Evolutionary conservation across 92 coral and sea anemone genomes (phyloP), one percentile per base, ranked within the genome.

Genomic region (Scolanthus callimorphus): DNA sequence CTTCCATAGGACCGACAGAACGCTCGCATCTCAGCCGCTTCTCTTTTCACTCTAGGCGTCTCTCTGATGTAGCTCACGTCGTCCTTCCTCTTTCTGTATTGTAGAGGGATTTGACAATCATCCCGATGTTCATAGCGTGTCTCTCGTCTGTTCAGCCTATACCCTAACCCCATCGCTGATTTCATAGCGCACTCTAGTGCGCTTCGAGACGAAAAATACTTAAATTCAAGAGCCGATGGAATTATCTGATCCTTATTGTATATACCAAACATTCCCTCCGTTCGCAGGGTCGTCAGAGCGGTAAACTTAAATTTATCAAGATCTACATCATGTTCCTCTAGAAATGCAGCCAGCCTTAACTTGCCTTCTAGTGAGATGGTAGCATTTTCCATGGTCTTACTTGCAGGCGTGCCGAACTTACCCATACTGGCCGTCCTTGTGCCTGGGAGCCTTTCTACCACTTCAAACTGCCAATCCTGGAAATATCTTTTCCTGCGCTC

Each of bases 131-230:
- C 39, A 45, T 37, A 22, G 0, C 73, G 53, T 1, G 73, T 66
- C 28, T 66, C 39, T 21, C 73, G 22, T 31, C 27, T 65, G 22
- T 62, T 66, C n/a, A n/a, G n/a, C 44, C 31, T 66, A 11, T 1
- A 66, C 54, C 73, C 61, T 12, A 65, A 60, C 61, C 61, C 51
- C 72, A 65, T 52, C 11, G 72, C 72, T 25, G 62, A 65, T 50
- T 65, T 65, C 72, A 64, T 49, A 17, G 70, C 70, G 26, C 70
- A 50, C 23, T 64, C 48, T 25, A n/a, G n/a, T n/a, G n/a, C n/a
- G n/a, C n/a, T n/a, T n/a, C n/a, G n/a, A n/a, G n/a, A n/a, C n/a
- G n/a, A 67, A 38, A 66, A 47, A 20, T 66, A 54, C 20, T 52
- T 63, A 31, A 53, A 66, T 31, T 66, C 73, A 20, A 66, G 73